Evolutionary conservation across 2,113 vertebrate genomes (phyloP).

Genomic region (Vireo altiloquus): DNA sequence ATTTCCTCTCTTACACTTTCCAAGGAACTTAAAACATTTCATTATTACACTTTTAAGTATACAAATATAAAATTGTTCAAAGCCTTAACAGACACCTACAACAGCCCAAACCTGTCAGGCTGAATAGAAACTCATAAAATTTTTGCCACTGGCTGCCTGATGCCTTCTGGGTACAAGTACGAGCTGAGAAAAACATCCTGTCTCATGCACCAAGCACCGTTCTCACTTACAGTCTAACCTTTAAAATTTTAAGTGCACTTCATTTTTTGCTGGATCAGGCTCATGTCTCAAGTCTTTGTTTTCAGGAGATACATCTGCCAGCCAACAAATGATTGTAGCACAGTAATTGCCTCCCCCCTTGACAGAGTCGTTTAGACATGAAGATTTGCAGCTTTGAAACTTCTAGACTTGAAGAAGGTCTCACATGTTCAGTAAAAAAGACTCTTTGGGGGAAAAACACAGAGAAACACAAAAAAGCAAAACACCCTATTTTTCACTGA

Average conservation of each 20-base stretch:
- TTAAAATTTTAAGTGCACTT: constrained; percentile 22
- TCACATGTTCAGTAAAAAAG: not conserved
- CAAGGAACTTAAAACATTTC: not conserved
- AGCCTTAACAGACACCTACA: not conserved
- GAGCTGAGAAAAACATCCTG: constrained; percentile 1
- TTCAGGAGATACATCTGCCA: constrained; percentile 12
- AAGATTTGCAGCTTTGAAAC: constrained; percentile 9
- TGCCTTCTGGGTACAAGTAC: not conserved
- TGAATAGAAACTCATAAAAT: not conserved
- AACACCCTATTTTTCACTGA: not conserved
- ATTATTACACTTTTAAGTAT: not conserved
- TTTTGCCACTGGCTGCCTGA: not conserved
- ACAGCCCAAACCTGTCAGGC: not conserved
- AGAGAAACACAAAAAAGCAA: not conserved
- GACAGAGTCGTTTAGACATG: not conserved
- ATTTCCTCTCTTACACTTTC: not conserved
- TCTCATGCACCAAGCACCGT: not conserved
- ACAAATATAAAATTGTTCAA: not conserved
- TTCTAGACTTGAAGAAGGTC: not conserved
- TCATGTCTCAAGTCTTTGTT: not conserved
- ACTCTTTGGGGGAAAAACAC: not conserved
- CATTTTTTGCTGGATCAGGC: not conserved
- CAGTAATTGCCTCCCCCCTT: not conserved
- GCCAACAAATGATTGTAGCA: not conserved
- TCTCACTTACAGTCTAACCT: not conserved